phyloP scores from a whole-genome alignment of 2,888 invertebrate genomes.

The Caenorhabditis plicata region DNA sequence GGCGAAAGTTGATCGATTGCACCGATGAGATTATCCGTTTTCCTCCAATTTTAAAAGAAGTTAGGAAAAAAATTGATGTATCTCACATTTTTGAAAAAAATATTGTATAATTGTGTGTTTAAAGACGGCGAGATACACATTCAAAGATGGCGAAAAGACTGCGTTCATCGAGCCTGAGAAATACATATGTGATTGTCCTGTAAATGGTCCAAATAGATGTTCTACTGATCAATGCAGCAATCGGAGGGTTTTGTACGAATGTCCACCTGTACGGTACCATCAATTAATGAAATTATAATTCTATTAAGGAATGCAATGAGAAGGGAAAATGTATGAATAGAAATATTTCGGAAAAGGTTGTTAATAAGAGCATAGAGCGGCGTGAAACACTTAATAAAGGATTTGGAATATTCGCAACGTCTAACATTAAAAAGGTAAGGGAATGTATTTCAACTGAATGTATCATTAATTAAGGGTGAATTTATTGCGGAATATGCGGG shows the following conservation, averaged over 20 bases:
- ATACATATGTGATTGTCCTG: conserved; percentile 6
- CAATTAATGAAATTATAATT: too few relatives aligned
- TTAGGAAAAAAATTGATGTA: background rate
- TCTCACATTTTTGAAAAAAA: too few relatives aligned
- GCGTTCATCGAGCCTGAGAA: background rate
- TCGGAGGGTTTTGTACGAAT: conserved; percentile 2
- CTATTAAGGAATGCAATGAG: background rate
- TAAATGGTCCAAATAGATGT: background rate
- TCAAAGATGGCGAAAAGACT: background rate
- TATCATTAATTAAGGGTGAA: too few relatives aligned
- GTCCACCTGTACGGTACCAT: too few relatives aligned
- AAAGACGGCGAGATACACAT: conserved; percentile 1
- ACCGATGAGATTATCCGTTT: background rate
- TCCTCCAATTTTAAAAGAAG: background rate
- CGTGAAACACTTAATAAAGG: conserved; percentile 1
- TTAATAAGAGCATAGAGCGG: background rate
- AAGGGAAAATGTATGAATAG: conserved; percentile 5
- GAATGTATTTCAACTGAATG: too few relatives aligned
- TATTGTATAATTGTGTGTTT: too few relatives aligned
- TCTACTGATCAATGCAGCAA: background rate
- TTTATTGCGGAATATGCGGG: conserved; percentile 15
- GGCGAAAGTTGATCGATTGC: background rate
- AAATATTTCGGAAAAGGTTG: background rate
- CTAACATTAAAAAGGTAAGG: background rate
- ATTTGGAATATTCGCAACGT: conserved; percentile 9